Evolutionary conservation across 2,888 invertebrate genomes (phyloP).

Genomic region (Altica lythri): DNA sequence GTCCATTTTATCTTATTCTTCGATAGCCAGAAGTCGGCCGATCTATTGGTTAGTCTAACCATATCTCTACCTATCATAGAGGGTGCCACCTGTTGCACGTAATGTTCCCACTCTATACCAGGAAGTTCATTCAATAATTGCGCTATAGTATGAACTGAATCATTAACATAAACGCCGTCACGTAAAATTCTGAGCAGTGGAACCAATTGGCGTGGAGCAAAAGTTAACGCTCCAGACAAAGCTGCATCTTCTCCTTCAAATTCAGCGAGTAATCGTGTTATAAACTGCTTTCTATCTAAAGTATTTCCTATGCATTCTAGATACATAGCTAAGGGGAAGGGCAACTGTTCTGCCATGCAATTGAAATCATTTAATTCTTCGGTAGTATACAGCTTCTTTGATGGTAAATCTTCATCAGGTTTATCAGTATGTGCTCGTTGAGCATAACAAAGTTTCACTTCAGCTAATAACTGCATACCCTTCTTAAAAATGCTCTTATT

Average conservation of each 20-base stretch:
- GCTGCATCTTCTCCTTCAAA: background rate
- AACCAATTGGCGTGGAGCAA: conserved; percentile 10
- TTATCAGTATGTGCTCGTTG: conserved; percentile 33
- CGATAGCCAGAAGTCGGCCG: background rate
- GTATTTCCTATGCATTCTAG: conserved; percentile 20
- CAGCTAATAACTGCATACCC: conserved; percentile 31
- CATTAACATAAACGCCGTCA: conserved; percentile 6
- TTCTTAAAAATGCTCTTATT: conserved; percentile 35
- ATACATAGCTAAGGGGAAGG: conserved; percentile 18
- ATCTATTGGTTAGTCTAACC: background rate
- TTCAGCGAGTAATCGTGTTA: conserved; percentile 26
- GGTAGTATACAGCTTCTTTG: conserved; percentile 27
- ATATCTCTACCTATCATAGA: background rate
- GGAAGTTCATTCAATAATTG: background rate
- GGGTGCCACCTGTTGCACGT: background rate
- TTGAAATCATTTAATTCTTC: conserved; percentile 33
- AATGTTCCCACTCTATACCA: conserved; percentile 2
- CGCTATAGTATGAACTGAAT: conserved; percentile 7
- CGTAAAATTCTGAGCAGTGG: conserved; percentile 3
- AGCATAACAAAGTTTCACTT: conserved; percentile 34
- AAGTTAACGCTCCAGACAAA: conserved; percentile 23
- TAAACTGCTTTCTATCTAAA: conserved; percentile 14
- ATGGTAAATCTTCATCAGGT: conserved; percentile 35
- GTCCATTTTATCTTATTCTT: background rate
- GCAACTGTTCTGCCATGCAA: conserved; percentile 28